phyloP scores from a whole-genome alignment of 2,888 invertebrate species.

The Epinotia bilunana region DNA sequence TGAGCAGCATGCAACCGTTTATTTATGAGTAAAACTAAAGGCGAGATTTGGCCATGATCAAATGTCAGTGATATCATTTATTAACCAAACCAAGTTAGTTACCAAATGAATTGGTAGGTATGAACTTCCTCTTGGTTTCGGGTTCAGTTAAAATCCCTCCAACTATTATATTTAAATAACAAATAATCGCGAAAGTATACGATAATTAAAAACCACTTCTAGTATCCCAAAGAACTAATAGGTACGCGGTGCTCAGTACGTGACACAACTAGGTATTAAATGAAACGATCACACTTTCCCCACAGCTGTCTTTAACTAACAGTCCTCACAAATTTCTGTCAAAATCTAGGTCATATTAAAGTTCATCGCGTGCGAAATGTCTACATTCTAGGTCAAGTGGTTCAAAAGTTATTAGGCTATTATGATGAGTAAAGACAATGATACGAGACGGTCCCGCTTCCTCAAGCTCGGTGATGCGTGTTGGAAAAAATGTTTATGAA shows the following conservation, averaged over 20 bases:
- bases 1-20: too few relatives aligned
- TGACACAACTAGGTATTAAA: background rate
- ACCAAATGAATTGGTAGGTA: too few relatives aligned
- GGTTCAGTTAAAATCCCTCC: too few relatives aligned
- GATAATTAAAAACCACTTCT: background rate
- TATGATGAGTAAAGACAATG: slow-evolving; percentile 41
- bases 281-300: slow-evolving; percentile 8
- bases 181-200: background rate
- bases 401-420: slow-evolving; percentile 43
- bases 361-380: slow-evolving; percentile 40
- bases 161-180: too few relatives aligned
- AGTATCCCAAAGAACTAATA: background rate
- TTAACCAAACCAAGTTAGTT: too few relatives aligned
- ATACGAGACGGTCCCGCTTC: slow-evolving; percentile 30
- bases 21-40: too few relatives aligned
- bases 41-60: too few relatives aligned
- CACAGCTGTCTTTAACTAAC: slow-evolving; percentile 28
- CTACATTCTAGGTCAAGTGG: slow-evolving; percentile 42
- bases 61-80: too few relatives aligned
- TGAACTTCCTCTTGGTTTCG: too few relatives aligned
- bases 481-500: slow-evolving; percentile 37
- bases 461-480: slow-evolving; percentile 9
- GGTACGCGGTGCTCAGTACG: background rate
- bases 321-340: slow-evolving; percentile 34
- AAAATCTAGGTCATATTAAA: slow-evolving; percentile 41